These are phyloP conservation scores for Orthonyx spaldingii DNA, from an alignment of 2,113 vertebrate genomes.

Conservation along the genomic window DNA sequence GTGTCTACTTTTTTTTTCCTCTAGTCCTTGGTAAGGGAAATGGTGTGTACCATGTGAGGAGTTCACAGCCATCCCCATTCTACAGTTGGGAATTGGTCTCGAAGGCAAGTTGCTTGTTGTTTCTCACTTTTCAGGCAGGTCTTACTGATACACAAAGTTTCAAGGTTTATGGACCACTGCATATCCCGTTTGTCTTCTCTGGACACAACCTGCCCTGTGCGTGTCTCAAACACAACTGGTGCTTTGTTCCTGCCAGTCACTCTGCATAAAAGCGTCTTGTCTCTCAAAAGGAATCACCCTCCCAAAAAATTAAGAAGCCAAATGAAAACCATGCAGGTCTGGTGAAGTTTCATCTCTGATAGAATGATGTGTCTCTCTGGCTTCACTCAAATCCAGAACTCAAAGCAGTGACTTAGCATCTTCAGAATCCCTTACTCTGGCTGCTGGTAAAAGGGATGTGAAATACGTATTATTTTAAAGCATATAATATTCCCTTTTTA, in stretches of 20 bases:
- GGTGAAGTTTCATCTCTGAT: background rate
- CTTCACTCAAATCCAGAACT: background rate
- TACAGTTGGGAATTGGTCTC: background rate
- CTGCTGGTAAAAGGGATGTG: background rate
- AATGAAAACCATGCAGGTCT: background rate
- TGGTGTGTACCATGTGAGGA: fast-evolving
- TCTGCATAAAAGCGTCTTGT: background rate
- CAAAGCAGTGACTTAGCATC: background rate
- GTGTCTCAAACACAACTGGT: background rate
- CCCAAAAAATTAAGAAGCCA: background rate
- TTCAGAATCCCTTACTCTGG: background rate
- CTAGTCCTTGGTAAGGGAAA: background rate
- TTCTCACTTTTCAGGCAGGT: background rate
- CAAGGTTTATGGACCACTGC: background rate
- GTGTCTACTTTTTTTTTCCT: background rate
- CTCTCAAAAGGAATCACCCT: background rate
- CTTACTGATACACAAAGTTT: background rate
- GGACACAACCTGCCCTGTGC: background rate
- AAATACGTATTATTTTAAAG: background rate
- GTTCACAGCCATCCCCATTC: background rate
- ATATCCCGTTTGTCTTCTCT: background rate
- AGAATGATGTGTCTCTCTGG: background rate
- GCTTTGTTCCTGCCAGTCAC: background rate
- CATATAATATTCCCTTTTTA: background rate
- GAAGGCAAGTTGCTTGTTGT: background rate